These are phyloP conservation scores for Myxocyprinus asiaticus DNA, from an alignment of 2,113 vertebrate genomes.

Conservation along the genomic window DNA sequence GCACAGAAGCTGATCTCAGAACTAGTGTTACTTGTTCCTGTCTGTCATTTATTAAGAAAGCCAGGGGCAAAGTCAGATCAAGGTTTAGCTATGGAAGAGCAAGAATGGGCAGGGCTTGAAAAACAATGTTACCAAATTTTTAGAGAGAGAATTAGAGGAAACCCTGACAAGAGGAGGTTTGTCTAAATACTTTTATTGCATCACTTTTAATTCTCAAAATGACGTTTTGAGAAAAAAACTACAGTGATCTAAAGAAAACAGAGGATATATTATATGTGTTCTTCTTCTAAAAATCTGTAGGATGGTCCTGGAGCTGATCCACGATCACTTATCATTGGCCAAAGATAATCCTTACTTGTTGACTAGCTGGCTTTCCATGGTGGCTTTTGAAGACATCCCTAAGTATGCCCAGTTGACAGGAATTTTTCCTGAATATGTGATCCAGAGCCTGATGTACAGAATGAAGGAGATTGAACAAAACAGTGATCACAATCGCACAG, in stretches of 20 bases:
- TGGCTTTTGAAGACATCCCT: constrained; percentile 63
- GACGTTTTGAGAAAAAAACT: neutral
- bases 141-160: constrained; percentile 24
- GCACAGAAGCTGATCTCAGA: constrained; percentile 29
- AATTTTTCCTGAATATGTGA: constrained; percentile 55
- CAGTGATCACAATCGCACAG: neutral
- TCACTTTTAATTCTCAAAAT: neutral
- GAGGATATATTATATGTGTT: neutral
- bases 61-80: constrained; percentile 14
- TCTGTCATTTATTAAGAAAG: constrained; percentile 59
- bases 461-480: constrained; percentile 34
- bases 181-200: neutral
- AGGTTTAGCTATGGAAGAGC: constrained; percentile 57
- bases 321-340: neutral
- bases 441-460: constrained; percentile 68
- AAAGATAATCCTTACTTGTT: constrained; percentile 60
- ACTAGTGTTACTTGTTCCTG: constrained; percentile 67
- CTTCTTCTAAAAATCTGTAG: constrained; percentile 50
- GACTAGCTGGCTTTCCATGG: constrained; percentile 66
- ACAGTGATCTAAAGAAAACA: neutral
- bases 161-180: constrained; percentile 59
- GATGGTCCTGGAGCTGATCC: constrained; percentile 56
- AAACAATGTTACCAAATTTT: fast-evolving
- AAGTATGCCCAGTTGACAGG: constrained; percentile 41
- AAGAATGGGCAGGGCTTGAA: constrained; percentile 60